phyloP scores from a whole-genome alignment of 2,113 vertebrate species.

The Tylochromis polylepis region DNA sequence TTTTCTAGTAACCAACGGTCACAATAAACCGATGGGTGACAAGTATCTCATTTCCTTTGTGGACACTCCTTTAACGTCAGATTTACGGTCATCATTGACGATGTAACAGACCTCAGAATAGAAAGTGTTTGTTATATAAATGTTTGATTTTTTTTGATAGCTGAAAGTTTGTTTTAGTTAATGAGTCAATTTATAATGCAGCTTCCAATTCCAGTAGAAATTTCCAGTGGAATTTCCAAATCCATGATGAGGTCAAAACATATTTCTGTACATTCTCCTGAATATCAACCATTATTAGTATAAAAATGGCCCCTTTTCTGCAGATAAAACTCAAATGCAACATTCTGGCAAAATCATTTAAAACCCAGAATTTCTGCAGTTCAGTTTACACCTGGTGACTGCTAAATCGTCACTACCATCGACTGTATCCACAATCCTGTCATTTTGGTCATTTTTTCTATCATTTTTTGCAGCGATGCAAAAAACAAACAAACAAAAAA shows the following conservation, averaged over 20 bases:
- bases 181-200: neutral
- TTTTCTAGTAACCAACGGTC: neutral
- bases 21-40: neutral
- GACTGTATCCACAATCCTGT: neutral
- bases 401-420: neutral
- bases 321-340: neutral
- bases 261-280: neutral
- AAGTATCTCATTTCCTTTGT: neutral
- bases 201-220: neutral
- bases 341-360: neutral
- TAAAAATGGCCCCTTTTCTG: neutral
- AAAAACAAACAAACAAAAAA: neutral
- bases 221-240: too few species aligned
- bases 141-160: neutral
- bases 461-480: neutral
- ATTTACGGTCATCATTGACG: neutral
- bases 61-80: neutral
- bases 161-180: neutral
- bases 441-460: neutral
- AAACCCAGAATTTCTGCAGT: neutral
- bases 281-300: neutral
- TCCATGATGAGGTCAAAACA: neutral
- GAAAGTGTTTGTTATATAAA: neutral
- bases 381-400: neutral
- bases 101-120: neutral